Percentiles rank a stretch among this genome's conserved stretches.
Evolutionary conservation across 2,888 invertebrate genomes (phyloP).

Genomic region (Eupithecia subumbrata): DNA sequence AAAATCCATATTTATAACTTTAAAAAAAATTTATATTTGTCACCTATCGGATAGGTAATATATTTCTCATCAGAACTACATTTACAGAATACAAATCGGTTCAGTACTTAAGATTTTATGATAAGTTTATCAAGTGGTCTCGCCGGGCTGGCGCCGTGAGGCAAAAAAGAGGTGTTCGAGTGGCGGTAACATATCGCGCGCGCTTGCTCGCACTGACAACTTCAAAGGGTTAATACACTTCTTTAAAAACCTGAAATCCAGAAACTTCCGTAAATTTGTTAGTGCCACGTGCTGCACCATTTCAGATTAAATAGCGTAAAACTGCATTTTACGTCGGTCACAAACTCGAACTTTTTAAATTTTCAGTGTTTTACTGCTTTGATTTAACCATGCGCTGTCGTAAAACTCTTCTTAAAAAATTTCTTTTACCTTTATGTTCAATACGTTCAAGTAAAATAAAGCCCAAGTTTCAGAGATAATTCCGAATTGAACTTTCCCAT

Average conservation of each 20-base stretch:
- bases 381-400: neutral
- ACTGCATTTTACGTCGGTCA: constrained; percentile 66
- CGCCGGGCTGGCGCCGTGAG: too few relatives aligned
- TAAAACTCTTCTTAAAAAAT: neutral
- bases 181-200: too few relatives aligned
- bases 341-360: constrained; percentile 70
- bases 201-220: too few relatives aligned
- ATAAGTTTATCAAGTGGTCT: too few relatives aligned
- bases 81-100: too few relatives aligned
- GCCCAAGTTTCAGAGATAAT: neutral
- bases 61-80: too few relatives aligned
- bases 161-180: too few relatives aligned
- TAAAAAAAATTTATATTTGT: too few relatives aligned
- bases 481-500: constrained; percentile 12
- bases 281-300: neutral
- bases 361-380: constrained; percentile 55
- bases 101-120: too few relatives aligned
- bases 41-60: too few relatives aligned
- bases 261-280: neutral
- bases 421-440: neutral
- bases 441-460: neutral
- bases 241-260: neutral
- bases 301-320: constrained; percentile 52
- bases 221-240: too few relatives aligned
- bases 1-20: too few relatives aligned